A percentile compares a stretch with the other conserved stretches of the same genome.
phyloP scores from a whole-genome alignment of 2,113 vertebrate genomes.

The Cheirogaleus medius region DNA sequence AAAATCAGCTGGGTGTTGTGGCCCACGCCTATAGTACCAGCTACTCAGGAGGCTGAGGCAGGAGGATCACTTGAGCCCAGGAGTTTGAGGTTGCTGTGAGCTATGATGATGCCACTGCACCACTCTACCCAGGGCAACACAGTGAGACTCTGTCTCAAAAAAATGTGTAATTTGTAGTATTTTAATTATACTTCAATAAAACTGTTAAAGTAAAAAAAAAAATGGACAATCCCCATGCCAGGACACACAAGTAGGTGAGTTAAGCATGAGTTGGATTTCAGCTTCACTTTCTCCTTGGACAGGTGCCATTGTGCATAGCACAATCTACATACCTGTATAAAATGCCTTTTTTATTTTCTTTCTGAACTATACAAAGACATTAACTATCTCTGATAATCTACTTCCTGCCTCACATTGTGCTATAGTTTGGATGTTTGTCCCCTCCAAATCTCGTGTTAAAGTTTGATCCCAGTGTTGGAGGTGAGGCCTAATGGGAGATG shows the following conservation, averaged over 20 bases:
- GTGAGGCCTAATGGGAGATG: too few species aligned
- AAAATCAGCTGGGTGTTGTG: too few species aligned
- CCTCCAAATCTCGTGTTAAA: too few species aligned
- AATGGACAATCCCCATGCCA: background rate
- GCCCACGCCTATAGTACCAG: too few species aligned
- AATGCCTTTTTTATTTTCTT: background rate
- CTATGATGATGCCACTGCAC: too few species aligned
- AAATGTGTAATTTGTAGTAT: background rate
- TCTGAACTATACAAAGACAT: background rate
- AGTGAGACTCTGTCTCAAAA: too few species aligned
- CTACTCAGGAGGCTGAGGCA: too few species aligned
- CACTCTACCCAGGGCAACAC: too few species aligned
- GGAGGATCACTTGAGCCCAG: too few species aligned
- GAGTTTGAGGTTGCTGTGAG: too few species aligned
- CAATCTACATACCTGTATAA: background rate
- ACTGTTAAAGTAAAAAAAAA: background rate
- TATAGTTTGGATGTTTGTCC: background rate
- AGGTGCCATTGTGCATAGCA: background rate
- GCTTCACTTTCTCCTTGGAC: background rate
- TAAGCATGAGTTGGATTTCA: background rate
- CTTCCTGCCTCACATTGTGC: background rate
- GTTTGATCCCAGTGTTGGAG: too few species aligned
- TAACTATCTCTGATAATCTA: background rate
- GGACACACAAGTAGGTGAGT: background rate
- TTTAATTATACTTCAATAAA: background rate